Evolutionary conservation across 2,113 vertebrate genomes (phyloP).

Genomic region (Platycercus adscitus): DNA sequence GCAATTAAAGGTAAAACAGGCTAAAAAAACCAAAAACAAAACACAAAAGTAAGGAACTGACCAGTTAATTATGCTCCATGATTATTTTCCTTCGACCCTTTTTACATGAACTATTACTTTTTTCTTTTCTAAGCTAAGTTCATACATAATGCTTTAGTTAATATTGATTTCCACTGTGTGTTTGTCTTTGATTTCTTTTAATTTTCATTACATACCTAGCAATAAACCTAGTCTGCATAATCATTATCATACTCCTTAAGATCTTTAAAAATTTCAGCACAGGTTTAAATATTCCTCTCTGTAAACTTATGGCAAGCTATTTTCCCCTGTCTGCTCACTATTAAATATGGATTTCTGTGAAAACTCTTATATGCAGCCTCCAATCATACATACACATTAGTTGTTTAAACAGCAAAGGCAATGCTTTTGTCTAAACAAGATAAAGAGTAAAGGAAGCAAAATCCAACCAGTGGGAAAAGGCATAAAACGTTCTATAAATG

Average conservation of each 20-base stretch:
- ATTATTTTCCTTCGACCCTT: not conserved
- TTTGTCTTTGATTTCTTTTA: not conserved
- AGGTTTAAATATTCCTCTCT: not conserved
- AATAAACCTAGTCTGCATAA: conserved; percentile 16
- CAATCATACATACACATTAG: not conserved
- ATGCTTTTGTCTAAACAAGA: not conserved
- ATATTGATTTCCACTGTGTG: not conserved
- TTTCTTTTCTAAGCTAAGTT: conserved; percentile 14
- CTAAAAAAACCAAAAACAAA: not conserved
- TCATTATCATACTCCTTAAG: not conserved
- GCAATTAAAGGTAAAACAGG: not conserved
- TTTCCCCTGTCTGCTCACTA: not conserved
- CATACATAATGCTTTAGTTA: conserved; percentile 26
- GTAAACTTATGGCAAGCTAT: not conserved
- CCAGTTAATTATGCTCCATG: not conserved
- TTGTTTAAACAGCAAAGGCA: not conserved
- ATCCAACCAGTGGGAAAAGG: not conserved
- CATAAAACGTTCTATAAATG: not conserved
- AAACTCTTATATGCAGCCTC: not conserved
- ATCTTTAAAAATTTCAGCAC: conserved; percentile 11
- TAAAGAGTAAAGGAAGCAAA: not conserved
- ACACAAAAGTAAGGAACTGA: not conserved
- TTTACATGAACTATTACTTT: conserved; percentile 1
- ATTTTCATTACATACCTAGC: not conserved
- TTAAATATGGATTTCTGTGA: not conserved